Base-by-base conservation (phyloP, 2,113 vertebrate genomes). In the Xyrauchen texanus region DNA sequence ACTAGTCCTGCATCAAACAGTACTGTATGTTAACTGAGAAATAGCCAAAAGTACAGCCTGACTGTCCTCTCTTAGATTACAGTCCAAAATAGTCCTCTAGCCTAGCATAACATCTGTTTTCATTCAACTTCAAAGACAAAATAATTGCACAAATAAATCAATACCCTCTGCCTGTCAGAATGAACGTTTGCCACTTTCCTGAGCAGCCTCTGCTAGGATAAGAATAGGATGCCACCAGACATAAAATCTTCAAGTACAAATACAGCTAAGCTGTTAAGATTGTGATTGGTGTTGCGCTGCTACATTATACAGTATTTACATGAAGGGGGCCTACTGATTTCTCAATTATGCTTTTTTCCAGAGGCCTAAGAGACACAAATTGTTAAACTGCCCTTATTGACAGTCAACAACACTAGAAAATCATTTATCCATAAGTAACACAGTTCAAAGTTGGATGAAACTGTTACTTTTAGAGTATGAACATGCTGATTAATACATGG, bases 161-260 rank as follows among this genome's bases (percentile, higher is more conserved):
- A 90, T 88, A 87, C 61, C 67, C 60, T 70, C 76, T 83, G 82
- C 80, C 81, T 81, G 85, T 80, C 82, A 76, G 84, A 83, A 86
- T 80, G 80, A 88, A 93, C 89, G 76, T 91, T 91, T 82, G 85
- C 82, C 80, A 47, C 85, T 87, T 86, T 87, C 76, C 74, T 78
- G 88, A 84, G 76, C 75, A 84, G 85, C 86, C 75, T 62, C 87
- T 85, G 86, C 81, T 82, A 84, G 87, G 82, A 90, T 90, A 88
- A 91, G 85, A 90, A 69, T 79, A 85, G 83, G 85, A 87, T 81
- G 79, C 90, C 84, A 87, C 90, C 86, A 88, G 85, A 86, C 85
- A 88, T 88, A 90, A 90, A 92, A 91, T 91, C 88, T 91, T 90
- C 88, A 89, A 93, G 90, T 93, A 90, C 90, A 93, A 93, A 93